These are phyloP conservation scores for Trogon surrucura DNA, from an alignment of 2,113 vertebrate genomes.

Conservation along the genomic window DNA sequence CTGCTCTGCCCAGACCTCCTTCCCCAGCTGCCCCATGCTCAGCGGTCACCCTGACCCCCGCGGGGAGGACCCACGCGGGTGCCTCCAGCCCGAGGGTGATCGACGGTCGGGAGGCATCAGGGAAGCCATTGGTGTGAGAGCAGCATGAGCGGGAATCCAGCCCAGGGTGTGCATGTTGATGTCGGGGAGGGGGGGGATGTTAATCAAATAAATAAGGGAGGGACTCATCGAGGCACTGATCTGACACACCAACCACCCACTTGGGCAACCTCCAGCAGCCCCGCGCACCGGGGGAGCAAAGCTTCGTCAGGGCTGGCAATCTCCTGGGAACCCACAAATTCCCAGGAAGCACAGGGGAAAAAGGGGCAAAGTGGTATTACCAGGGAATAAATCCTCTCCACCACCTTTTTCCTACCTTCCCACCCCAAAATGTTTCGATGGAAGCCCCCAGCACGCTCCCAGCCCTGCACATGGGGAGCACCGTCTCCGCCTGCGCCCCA, in stretches of 20 bases:
- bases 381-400: not conserved
- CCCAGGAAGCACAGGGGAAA: not conserved
- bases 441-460: not conserved
- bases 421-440: not conserved
- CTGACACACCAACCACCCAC: not conserved
- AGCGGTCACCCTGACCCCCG: not conserved
- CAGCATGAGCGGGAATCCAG: not conserved
- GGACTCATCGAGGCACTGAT: not conserved
- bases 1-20: not conserved
- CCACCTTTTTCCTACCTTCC: not conserved
- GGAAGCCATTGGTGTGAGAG: not conserved
- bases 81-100: not conserved
- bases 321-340: not conserved
- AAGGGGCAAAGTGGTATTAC: not conserved
- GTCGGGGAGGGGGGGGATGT: not conserved
- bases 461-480: constrained; percentile 10
- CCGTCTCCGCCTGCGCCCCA: constrained; percentile 12
- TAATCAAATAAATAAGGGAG: constrained; percentile 37
- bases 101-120: not conserved
- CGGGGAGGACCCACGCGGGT: not conserved
- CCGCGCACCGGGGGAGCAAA: not conserved
- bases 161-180: not conserved
- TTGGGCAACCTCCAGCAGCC: not conserved
- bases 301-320: not conserved
- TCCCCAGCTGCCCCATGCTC: not conserved